A percentile compares a stretch with the other conserved stretches of the same genome.
Conservation (phyloP, 2,797 vertebrate genomes). For the Pseudochirops corinnae region DNA sequence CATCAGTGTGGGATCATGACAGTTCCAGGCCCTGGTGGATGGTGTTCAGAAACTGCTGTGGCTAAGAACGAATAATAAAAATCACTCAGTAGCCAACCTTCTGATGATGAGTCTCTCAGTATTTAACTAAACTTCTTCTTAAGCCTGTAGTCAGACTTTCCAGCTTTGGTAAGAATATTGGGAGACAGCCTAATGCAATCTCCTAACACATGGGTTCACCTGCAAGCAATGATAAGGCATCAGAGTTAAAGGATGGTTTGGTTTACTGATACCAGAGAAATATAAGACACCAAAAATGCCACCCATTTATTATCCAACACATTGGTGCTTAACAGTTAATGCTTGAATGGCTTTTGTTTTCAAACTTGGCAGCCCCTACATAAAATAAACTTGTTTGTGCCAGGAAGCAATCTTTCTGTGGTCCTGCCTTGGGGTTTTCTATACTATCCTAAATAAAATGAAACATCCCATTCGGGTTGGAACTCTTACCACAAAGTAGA, state of each 20-base stretch:
- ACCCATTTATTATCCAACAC: background rate
- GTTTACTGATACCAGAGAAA: slow-evolving; percentile 28
- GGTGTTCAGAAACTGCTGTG: background rate
- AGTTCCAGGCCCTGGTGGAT: background rate
- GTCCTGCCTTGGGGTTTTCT: slow-evolving; percentile 45
- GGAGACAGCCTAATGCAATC: background rate
- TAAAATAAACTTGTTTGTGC: background rate
- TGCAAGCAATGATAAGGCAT: background rate
- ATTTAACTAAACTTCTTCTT: background rate
- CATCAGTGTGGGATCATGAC: background rate
- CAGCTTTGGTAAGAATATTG: background rate
- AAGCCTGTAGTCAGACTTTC: background rate
- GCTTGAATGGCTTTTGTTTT: slow-evolving; percentile 54
- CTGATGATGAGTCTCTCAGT: background rate
- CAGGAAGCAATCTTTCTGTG: slow-evolving; percentile 19
- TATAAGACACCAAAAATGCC: slow-evolving; percentile 20
- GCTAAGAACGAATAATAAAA: background rate
- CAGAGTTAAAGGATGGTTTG: slow-evolving; percentile 2
- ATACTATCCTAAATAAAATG: slow-evolving; percentile 16
- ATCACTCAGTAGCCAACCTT: background rate
- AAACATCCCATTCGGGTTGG: slow-evolving; percentile 35
- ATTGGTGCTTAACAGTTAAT: slow-evolving; percentile 42
- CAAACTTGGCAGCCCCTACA: slow-evolving; percentile 28
- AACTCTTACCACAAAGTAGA: slow-evolving; percentile 30
- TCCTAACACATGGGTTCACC: background rate